phyloP scores from a whole-genome alignment of 2,113 vertebrate genomes.

The Orcinus orca region DNA sequence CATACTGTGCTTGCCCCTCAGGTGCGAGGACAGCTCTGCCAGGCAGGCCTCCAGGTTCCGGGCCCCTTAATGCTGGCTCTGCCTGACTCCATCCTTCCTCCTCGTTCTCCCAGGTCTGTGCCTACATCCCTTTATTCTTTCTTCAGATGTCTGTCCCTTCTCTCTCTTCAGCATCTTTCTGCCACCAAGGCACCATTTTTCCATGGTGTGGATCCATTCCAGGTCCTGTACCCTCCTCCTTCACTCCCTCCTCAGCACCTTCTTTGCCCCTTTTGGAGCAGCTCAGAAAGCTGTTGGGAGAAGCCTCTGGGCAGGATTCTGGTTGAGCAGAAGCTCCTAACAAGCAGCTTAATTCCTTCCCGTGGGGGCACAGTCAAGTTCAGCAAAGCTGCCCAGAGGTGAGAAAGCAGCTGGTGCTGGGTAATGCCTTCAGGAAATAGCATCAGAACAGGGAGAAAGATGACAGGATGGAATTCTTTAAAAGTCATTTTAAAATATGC shows the following conservation, averaged over 20 bases:
- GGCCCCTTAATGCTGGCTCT: background rate
- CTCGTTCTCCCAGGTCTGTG: background rate
- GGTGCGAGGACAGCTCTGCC: background rate
- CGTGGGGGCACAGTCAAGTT: background rate
- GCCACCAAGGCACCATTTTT: rapidly evolving
- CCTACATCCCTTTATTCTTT: background rate
- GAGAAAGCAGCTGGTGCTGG: slow-evolving; percentile 21
- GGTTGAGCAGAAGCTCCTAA: slow-evolving; percentile 36
- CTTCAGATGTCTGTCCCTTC: background rate
- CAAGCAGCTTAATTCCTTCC: background rate
- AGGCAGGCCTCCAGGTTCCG: background rate
- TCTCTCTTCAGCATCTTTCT: background rate
- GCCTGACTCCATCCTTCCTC: background rate
- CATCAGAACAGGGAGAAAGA: background rate
- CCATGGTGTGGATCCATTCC: background rate
- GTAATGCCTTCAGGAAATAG: background rate
- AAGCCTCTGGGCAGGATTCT: background rate
- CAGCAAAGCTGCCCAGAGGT: background rate
- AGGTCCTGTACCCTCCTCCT: background rate
- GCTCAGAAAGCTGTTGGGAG: background rate
- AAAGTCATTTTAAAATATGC: background rate
- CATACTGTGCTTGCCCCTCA: too few species aligned
- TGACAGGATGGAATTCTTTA: background rate
- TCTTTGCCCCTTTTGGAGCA: background rate
- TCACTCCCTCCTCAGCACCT: background rate